Conservation (phyloP, 2,888 invertebrate species). For the Esperia sulphurella region DNA sequence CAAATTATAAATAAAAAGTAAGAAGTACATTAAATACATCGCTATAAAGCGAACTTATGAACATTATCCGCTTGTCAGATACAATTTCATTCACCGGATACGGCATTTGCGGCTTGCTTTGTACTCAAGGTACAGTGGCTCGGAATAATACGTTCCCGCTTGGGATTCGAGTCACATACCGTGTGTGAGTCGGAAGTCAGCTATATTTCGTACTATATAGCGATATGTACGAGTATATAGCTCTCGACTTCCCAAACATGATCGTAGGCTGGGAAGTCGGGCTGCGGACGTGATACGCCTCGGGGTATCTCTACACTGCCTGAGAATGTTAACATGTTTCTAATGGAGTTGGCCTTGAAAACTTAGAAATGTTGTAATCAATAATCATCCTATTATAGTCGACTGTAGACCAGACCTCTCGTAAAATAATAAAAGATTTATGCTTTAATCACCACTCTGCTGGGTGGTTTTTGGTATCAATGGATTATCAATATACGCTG, state of each 20-base stretch:
- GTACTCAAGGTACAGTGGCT: neutral
- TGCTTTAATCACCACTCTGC: no score
- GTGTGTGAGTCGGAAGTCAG: constrained; percentile 1
- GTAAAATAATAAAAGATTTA: no score
- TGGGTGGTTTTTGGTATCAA: no score
- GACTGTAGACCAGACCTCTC: no score
- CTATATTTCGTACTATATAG: neutral
- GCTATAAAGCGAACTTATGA: no score
- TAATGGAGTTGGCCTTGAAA: no score
- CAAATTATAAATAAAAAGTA: no score
- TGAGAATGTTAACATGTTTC: neutral
- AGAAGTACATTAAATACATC: no score
- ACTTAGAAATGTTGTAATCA: no score
- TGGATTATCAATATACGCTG: no score
- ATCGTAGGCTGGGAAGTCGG: constrained; percentile 24
- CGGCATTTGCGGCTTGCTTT: neutral
- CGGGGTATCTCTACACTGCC: constrained; percentile 1
- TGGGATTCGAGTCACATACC: constrained; percentile 3
- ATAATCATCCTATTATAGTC: no score
- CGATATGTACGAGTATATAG: neutral
- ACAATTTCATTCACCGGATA: neutral
- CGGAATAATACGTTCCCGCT: constrained; percentile 1
- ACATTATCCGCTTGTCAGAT: neutral
- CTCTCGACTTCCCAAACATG: constrained; percentile 15
- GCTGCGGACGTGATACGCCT: constrained; percentile 33